A percentile compares a stretch with the other conserved stretches of the same genome.
Evolutionary conservation across 2,113 vertebrate genomes (phyloP).

Genomic region (Odocoileus hemionus): DNA sequence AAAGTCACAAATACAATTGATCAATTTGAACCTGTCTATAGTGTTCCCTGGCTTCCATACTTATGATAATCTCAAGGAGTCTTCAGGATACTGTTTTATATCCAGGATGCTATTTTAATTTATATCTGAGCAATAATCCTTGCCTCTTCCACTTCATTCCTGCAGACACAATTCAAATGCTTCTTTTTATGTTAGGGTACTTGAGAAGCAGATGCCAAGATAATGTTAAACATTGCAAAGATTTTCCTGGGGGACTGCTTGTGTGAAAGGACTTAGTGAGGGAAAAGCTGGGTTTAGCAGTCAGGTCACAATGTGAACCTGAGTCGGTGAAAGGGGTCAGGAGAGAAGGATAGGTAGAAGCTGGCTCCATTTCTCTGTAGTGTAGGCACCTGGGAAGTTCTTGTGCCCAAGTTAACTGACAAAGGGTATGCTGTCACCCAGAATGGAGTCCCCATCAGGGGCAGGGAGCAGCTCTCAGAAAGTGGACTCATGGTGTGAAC

Average conservation of each 20-base stretch:
- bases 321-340: neutral
- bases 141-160: neutral
- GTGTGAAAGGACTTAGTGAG: neutral
- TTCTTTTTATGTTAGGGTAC: neutral
- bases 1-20: neutral
- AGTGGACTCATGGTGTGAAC: neutral
- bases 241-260: neutral
- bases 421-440: neutral
- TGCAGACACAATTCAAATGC: neutral
- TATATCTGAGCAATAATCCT: neutral
- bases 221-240: neutral
- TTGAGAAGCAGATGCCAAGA: neutral
- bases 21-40: neutral
- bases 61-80: neutral
- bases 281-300: neutral
- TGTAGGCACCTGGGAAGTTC: neutral
- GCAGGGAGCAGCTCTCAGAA: neutral
- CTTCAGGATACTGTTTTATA: neutral
- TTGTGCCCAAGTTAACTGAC: neutral
- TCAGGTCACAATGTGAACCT: neutral
- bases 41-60: neutral
- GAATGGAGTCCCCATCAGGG: neutral
- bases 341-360: neutral
- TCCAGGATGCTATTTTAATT: neutral
- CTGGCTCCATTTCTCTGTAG: no score